Evolutionary conservation across 2,888 invertebrate species (phyloP), one percentile per base, ranked within the genome.

Genomic region (Chaetogeoica ovagalla): DNA sequence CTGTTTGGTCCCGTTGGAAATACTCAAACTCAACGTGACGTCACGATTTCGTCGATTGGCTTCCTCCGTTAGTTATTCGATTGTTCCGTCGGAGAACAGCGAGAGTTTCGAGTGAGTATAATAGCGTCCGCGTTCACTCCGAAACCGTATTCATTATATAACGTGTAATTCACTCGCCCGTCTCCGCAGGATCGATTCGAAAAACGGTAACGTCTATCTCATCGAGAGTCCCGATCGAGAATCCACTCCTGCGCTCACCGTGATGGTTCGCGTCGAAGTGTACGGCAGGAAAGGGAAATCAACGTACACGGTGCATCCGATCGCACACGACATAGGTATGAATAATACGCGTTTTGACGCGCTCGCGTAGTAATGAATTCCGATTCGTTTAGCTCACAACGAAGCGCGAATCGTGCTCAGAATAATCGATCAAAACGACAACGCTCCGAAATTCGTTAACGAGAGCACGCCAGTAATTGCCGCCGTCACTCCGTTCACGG

Each of bases 361-460:
- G 13, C n/a, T n/a, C 13, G 48, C 3, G 11, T 48, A 30, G 30
- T 48, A 48, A 48, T 48, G 13, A 13, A 3, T 48, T 48, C 13
- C 48, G 11, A 15, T 21, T 74, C 57, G 17, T 23, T 62, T 74
- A 87, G 88, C 87, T 76, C 85, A 88, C 65, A 94, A 92, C 85
- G 95, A 95, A 85, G 94, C 94, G 2, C 92, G 93, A 85, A 90
- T 95, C 1, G 89, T 94, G 1, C 90, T 95, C 0, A 89, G 91
- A 84, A 91, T 95, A 79, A 90, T 90, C 69, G 95, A 95, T 86
- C 90, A 92, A 0, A 95, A 95, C 85, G 95, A 95, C 85, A 94
- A 95, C 85, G 87, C 91, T 4, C 95, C 95, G 0, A 90, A 89
- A 84, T 95, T 95, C 85, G 89, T 89, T 4, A 90, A 90, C 62